These are phyloP conservation scores for Corythoichthys haematopterus DNA, from an alignment of 2,113 vertebrate genomes.

Conservation along the genomic window DNA sequence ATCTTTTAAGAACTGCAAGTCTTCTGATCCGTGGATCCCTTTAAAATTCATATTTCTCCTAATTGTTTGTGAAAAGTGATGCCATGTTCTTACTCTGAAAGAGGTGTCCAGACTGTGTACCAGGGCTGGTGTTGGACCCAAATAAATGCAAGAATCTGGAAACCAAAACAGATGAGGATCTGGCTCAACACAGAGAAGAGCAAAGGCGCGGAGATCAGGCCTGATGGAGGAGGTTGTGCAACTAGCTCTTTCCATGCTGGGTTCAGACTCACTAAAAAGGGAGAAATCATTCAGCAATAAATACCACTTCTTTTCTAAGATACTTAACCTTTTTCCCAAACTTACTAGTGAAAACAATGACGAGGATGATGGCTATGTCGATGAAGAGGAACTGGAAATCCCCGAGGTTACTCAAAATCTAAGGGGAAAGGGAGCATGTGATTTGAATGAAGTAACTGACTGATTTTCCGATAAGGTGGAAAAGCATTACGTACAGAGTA, in stretches of 20 bases:
- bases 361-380: conserved; percentile 91
- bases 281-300: background rate
- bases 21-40: too few species aligned
- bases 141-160: conserved; percentile 85
- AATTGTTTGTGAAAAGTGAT: background rate
- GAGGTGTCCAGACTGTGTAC: conserved; percentile 76
- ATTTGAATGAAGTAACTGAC: background rate
- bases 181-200: conserved; percentile 92
- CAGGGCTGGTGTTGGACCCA: conserved; percentile 83
- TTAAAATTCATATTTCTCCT: background rate
- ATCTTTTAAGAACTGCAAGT: too few species aligned
- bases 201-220: conserved; percentile 89
- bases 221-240: conserved; percentile 84
- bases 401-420: conserved; percentile 94
- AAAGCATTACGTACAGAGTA: conserved; percentile 83
- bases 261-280: conserved; percentile 88
- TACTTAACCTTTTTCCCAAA: conserved; percentile 24
- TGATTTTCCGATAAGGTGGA: background rate
- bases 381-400: conserved; percentile 99
- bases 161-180: conserved; percentile 87
- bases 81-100: conserved; percentile 78
- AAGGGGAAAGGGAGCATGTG: conserved; percentile 14
- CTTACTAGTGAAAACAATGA: conserved; percentile 97
- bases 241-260: conserved; percentile 93
- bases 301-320: background rate